These are phyloP conservation scores for Limenitis camilla DNA, from an alignment of 2,888 invertebrate species.

Conservation along the genomic window DNA sequence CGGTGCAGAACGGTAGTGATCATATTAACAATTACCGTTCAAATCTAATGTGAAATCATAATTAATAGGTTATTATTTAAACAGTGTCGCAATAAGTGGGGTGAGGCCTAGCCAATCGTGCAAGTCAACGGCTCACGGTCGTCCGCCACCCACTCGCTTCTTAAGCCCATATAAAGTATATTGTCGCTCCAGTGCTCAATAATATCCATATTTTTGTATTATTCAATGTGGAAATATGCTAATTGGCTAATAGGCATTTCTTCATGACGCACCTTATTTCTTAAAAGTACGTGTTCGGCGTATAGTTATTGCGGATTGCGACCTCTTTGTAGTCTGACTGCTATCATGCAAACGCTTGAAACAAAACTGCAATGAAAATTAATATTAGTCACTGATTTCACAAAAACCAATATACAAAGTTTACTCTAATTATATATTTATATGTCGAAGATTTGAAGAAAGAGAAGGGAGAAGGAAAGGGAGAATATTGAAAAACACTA, in stretches of 20 bases:
- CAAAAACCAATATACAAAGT: too few species aligned
- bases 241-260: not conserved
- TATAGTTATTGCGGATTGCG: too few species aligned
- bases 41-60: conserved; percentile 27
- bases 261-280: not conserved
- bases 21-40: conserved; percentile 9
- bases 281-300: not conserved
- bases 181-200: conserved; percentile 50
- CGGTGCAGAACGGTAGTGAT: conserved; percentile 7
- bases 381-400: too few species aligned
- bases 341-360: too few species aligned
- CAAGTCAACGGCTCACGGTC: conserved; percentile 62
- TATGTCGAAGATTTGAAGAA: too few species aligned
- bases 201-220: conserved; percentile 65
- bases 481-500: too few species aligned
- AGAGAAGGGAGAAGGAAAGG: too few species aligned
- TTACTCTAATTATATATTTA: too few species aligned
- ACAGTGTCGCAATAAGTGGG: conserved; percentile 56
- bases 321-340: too few species aligned
- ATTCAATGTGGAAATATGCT: conserved; percentile 2
- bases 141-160: conserved; percentile 67
- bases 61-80: conserved; percentile 48
- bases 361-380: too few species aligned
- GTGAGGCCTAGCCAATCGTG: conserved; percentile 57
- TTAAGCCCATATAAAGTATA: conserved; percentile 69